Conservation (phyloP, 2,888 invertebrate species). For the Sialis fuliginosa region DNA sequence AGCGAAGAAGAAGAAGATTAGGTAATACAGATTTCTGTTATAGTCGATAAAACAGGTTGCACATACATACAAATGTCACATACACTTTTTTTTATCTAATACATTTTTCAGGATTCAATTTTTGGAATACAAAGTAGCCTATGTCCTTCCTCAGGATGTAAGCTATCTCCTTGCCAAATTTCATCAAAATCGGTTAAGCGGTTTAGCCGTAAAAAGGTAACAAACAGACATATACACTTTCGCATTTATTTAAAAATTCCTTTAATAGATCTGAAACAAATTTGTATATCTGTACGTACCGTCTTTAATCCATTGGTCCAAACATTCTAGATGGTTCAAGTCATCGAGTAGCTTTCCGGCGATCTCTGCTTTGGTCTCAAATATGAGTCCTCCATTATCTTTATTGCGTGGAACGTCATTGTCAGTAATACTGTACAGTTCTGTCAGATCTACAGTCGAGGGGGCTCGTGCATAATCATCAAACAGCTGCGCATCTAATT, state of each 20-base stretch:
- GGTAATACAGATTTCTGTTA: too few relatives aligned
- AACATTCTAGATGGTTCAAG: conserved; percentile 23
- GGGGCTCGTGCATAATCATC: conserved; percentile 2
- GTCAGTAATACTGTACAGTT: conserved; percentile 7
- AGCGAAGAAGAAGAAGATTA: too few relatives aligned
- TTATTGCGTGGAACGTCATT: conserved; percentile 13
- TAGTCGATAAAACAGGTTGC: too few relatives aligned
- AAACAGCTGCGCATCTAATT: conserved; percentile 16
- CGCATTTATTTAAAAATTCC: neutral
- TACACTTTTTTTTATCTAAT: too few relatives aligned
- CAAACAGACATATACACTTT: neutral
- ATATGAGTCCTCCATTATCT: conserved; percentile 13
- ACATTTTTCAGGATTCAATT: too few relatives aligned
- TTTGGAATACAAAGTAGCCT: too few relatives aligned
- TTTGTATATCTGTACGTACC: conserved; percentile 24
- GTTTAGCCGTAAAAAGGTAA: too few relatives aligned
- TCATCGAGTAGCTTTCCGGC: conserved; percentile 47
- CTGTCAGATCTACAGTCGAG: neutral
- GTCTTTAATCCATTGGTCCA: conserved; percentile 51
- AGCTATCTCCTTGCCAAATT: too few relatives aligned
- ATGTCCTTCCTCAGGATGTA: too few relatives aligned
- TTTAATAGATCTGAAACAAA: neutral
- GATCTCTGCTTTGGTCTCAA: conserved; percentile 32
- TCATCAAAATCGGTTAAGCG: too few relatives aligned
- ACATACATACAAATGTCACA: too few relatives aligned